Evolutionary conservation across 1,140 invertebrate genomes (phyloP).

Genomic region (Hypothenemus hampei): DNA sequence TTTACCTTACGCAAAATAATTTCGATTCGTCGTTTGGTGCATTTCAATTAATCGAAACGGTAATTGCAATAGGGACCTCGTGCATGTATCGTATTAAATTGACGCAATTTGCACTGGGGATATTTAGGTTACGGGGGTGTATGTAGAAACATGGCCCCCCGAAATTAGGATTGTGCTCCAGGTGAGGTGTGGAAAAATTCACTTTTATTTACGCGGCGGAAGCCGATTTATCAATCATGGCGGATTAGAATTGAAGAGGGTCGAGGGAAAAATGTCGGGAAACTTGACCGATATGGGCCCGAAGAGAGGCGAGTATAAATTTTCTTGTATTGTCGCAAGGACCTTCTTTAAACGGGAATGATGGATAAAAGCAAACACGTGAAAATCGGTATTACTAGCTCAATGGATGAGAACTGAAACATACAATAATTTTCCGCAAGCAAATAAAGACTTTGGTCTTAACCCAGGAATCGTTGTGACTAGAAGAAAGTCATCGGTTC

Average conservation of each 20-base stretch:
- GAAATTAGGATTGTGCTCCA: too few relatives aligned
- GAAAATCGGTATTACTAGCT: slow-evolving; percentile 1
- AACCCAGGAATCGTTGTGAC: too few relatives aligned
- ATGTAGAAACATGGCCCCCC: too few relatives aligned
- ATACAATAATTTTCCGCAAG: slow-evolving; percentile 8
- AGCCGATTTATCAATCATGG: too few relatives aligned
- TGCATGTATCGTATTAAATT: slow-evolving; percentile 10
- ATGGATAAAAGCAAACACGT: slow-evolving; percentile 11
- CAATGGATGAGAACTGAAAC: slow-evolving; percentile 5
- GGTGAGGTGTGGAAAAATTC: too few relatives aligned
- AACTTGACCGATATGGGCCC: slow-evolving; percentile 4
- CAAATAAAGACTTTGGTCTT: too few relatives aligned
- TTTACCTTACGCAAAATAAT: slow-evolving; percentile 15
- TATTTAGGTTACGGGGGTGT: too few relatives aligned
- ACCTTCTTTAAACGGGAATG: slow-evolving; percentile 7
- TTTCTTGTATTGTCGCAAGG: slow-evolving; percentile 6
- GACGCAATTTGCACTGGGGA: slow-evolving; percentile 7
- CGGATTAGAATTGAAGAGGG: too few relatives aligned
- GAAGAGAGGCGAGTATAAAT: not conserved
- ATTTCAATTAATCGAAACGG: slow-evolving; percentile 10
- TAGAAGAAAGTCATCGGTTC: too few relatives aligned
- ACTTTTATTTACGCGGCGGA: too few relatives aligned
- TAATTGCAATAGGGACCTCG: slow-evolving; percentile 7
- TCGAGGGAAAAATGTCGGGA: not conserved
- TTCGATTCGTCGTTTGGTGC: slow-evolving; percentile 7